phyloP scores from a whole-genome alignment of 2,113 vertebrate genomes.

The Saguinus imperator region DNA sequence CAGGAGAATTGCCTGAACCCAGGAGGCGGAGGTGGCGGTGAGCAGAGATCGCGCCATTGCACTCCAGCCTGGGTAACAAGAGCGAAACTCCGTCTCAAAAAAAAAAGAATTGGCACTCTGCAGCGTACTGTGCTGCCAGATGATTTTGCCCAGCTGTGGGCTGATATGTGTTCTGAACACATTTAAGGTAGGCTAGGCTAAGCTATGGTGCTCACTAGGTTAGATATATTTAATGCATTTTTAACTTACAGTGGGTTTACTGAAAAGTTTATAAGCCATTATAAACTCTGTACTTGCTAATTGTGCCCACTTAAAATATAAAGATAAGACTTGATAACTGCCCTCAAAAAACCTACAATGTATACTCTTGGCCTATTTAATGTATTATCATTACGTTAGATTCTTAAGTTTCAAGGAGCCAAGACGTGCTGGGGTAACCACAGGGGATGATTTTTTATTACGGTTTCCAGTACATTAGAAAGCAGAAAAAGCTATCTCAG shows the following conservation, averaged over 20 bases:
- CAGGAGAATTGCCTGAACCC: no score
- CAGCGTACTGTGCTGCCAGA: background rate
- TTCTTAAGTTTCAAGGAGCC: background rate
- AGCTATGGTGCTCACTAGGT: background rate
- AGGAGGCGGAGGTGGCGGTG: no score
- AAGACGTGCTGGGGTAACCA: background rate
- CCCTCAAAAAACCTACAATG: background rate
- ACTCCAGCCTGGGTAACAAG: no score
- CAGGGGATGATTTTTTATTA: background rate
- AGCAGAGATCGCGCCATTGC: no score
- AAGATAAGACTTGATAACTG: background rate
- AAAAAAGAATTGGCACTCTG: background rate
- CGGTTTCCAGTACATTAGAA: background rate
- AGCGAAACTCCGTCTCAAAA: no score
- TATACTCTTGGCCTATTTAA: background rate
- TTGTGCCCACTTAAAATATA: background rate
- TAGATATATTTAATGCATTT: background rate
- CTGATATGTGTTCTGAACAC: background rate
- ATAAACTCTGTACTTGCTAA: background rate
- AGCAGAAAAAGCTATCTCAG: background rate
- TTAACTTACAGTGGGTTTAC: no score
- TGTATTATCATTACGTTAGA: background rate
- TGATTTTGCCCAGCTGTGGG: background rate
- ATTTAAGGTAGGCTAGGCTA: background rate
- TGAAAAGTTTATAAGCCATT: background rate